Evolutionary conservation across 2,888 invertebrate genomes (phyloP).

Genomic region (Prostheceraeus crozeri): DNA sequence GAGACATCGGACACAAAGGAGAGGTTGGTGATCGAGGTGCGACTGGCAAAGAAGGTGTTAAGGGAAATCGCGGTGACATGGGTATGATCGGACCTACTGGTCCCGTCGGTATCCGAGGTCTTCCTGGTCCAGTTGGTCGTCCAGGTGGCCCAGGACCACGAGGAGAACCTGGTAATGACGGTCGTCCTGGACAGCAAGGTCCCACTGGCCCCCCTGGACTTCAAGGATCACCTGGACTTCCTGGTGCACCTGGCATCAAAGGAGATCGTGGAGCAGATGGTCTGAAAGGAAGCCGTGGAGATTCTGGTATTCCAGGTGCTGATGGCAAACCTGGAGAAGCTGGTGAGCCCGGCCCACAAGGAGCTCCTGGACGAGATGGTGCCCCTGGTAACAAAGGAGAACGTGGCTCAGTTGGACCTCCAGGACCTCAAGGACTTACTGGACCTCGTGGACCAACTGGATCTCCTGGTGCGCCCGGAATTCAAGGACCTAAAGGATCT

Average conservation of each 20-base stretch:
- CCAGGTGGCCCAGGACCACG: constrained; percentile 37
- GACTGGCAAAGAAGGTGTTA: constrained; percentile 34
- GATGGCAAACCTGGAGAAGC: constrained; percentile 13
- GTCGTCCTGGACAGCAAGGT: constrained; percentile 39
- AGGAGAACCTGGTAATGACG: constrained; percentile 40
- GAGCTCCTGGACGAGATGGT: constrained; percentile 28
- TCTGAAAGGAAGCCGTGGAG: constrained; percentile 21
- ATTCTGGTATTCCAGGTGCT: constrained; percentile 30
- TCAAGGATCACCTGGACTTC: constrained; percentile 28
- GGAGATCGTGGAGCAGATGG: constrained; percentile 21
- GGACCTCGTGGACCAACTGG: constrained; percentile 36
- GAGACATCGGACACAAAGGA: constrained; percentile 40
- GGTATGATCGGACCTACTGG: constrained; percentile 34
- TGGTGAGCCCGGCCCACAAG: constrained; percentile 22
- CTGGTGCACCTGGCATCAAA: constrained; percentile 34
- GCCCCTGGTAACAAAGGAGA: constrained; percentile 35
- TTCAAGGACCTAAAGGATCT: constrained; percentile 39
- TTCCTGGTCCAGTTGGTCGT: constrained; percentile 30
- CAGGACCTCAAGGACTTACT: constrained; percentile 32
- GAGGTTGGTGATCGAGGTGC: constrained; percentile 37
- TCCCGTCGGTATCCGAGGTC: constrained; percentile 33
- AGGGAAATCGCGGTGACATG: constrained; percentile 34
- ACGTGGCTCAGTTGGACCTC: constrained; percentile 38
- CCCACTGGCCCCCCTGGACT: constrained; percentile 37
- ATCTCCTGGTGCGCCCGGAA: constrained; percentile 32